Base-by-base conservation (phyloP, 1,140 invertebrate genomes). In the Drosophila insularis region DNA sequence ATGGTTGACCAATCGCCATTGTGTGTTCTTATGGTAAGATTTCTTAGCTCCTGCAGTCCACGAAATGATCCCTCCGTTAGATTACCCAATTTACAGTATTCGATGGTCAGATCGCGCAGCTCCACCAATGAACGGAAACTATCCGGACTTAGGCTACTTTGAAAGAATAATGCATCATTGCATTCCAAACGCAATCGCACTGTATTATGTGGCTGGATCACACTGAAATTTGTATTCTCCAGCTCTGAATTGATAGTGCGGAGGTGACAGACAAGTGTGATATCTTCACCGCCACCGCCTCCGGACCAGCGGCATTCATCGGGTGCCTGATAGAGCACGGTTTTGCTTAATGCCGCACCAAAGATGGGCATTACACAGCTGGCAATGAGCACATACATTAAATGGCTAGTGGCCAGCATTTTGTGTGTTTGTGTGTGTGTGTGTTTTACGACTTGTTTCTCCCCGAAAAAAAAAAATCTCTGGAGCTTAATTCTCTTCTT, bases 31-130 rank as follows among this genome's bases (percentile, higher is more conserved):
- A 98, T 94, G 2, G 97, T 97, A 35, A 98, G 93, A 92, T 97
- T 97, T 65, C 96, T 93, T 53, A 98, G 93, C 90, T 97, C 95
- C 46, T 95, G 94, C 11, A 98, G 93, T 2, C 96, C 96, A 11
- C 95, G 94, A 80, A 98, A 97, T 1, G 96, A 96, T 13, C 96
- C 96, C 59, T 96, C 95, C 2, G 97, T 96, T 19, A 98, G 93
- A 89, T 97, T 97, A 35, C 96, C 95, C 67, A 98, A 96, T 92
- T 97, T 97, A 92, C 97, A 98, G 77, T 96, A 97, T 90, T 98
- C 97, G 63, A 98, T 96, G 10, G 95, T 95, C 4, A 98, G 94
- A 73, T 97, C 96, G 50, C 95, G 94, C 50, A 98, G 92, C 90
- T 98, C 96, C 35, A 96, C 93, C 61, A 98, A 92, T 68, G 96